Percentiles rank a stretch among this genome's conserved stretches.
Conservation (phyloP, 2,797 vertebrate genomes). For the Neosalanx taihuensis region DNA sequence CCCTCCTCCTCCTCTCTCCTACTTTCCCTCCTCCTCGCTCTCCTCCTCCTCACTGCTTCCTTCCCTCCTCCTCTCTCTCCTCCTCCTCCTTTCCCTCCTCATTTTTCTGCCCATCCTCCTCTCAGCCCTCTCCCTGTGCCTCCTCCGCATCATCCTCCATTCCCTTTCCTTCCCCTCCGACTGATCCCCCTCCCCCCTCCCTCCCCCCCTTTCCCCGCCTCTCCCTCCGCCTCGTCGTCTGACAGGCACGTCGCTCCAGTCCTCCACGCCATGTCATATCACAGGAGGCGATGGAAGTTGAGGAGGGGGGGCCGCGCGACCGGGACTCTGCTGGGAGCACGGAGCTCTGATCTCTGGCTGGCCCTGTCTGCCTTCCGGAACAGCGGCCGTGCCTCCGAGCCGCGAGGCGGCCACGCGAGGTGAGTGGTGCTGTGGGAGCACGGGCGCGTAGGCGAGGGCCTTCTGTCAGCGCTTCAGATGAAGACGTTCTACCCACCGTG, state of each 20-base stretch:
- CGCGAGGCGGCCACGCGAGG: neutral
- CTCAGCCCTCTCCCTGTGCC: too few relatives aligned
- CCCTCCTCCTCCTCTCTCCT: conserved; percentile 11
- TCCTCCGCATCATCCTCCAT: too few relatives aligned
- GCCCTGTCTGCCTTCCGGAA: conserved; percentile 42
- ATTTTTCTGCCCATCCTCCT: neutral
- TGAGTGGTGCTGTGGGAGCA: neutral
- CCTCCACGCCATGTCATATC: conserved; percentile 31
- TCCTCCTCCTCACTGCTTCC: too few relatives aligned
- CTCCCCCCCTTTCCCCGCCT: neutral
- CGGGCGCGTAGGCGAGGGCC: conserved; percentile 57
- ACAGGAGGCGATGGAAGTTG: conserved; percentile 41
- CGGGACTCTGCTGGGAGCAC: conserved; percentile 48
- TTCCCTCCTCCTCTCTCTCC: neutral
- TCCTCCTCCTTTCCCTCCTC: conserved; percentile 24
- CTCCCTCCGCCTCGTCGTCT: conserved; percentile 15
- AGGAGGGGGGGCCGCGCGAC: conserved; percentile 40
- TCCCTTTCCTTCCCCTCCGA: neutral
- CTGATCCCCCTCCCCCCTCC: neutral
- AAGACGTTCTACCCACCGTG: conserved; percentile 59
- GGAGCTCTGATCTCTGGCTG: conserved; percentile 64
- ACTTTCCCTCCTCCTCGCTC: conserved; percentile 25
- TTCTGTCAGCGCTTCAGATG: conserved; percentile 49
- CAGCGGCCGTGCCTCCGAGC: neutral
- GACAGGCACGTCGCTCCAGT: conserved; percentile 36